Conservation (phyloP, 2,113 vertebrate species). For the Sarotherodon lohbergeri region DNA sequence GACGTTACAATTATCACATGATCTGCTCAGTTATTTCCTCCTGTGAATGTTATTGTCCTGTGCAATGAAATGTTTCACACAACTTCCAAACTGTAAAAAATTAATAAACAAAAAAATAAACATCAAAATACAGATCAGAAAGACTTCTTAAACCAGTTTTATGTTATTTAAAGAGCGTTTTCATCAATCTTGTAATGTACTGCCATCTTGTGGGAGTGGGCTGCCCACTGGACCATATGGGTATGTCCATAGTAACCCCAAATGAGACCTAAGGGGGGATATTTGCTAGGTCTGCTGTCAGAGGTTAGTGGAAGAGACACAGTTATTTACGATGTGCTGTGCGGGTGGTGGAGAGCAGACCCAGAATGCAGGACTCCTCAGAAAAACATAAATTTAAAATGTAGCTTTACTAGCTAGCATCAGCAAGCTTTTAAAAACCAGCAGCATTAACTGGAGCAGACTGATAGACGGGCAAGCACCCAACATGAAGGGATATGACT, state of each 20-base stretch:
- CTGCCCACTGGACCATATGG: not conserved
- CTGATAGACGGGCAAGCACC: not conserved
- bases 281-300: not conserved
- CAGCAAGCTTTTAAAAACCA: not conserved
- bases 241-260: not conserved
- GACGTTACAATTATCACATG: not conserved
- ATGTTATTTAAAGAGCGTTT: not conserved
- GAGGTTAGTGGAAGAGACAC: not conserved
- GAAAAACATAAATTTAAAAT: not conserved
- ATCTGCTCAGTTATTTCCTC: not conserved
- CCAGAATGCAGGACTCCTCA: not conserved
- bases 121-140: not conserved
- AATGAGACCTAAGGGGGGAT: not conserved
- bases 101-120: fast-evolving
- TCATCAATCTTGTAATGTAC: not conserved
- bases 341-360: not conserved
- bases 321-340: not conserved
- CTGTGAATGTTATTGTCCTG: not conserved
- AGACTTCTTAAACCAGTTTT: not conserved
- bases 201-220: not conserved
- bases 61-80: fast-evolving
- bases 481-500: not conserved
- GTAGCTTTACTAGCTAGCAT: not conserved
- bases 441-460: not conserved
- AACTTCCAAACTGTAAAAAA: not conserved